phyloP scores from a whole-genome alignment of 2,888 invertebrate genomes.

The Cataglyphis albicans region DNA sequence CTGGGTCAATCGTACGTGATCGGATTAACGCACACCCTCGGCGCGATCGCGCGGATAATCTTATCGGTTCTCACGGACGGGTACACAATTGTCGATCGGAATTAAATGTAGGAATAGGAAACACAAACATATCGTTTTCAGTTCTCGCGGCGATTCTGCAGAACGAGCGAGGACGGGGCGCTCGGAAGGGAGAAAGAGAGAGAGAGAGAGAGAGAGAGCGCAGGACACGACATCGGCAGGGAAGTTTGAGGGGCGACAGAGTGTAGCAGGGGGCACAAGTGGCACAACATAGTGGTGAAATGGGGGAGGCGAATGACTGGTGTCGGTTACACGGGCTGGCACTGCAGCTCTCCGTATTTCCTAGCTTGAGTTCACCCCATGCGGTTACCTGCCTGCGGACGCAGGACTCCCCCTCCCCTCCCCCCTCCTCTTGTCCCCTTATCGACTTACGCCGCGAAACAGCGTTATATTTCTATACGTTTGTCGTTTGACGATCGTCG shows the following conservation, averaged over 20 bases:
- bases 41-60: constrained; percentile 32
- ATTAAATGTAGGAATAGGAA: constrained; percentile 67
- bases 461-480: constrained; percentile 73
- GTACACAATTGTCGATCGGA: constrained; percentile 68
- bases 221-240: constrained; percentile 31
- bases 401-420: no score
- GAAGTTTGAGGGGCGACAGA: constrained; percentile 44
- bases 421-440: constrained; percentile 44
- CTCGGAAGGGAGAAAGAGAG: constrained; percentile 26
- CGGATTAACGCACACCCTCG: constrained; percentile 26
- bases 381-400: constrained; percentile 73
- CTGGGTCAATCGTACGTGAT: constrained; percentile 8
- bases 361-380: constrained; percentile 75
- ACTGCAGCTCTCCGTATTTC: constrained; percentile 76
- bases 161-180: not conserved
- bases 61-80: constrained; percentile 54
- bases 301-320: constrained; percentile 83
- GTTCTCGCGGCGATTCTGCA: constrained; percentile 49
- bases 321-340: constrained; percentile 85
- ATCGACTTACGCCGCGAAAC: constrained; percentile 53
- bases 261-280: constrained; percentile 76
- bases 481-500: constrained; percentile 65
- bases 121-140: constrained; percentile 80
- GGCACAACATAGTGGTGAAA: constrained; percentile 82
- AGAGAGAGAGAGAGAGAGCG: constrained; percentile 33